A percentile compares a stretch with the other conserved stretches of the same genome.
Evolutionary conservation across 2,113 vertebrate genomes (phyloP).

Genomic region (Lepus americanus): DNA sequence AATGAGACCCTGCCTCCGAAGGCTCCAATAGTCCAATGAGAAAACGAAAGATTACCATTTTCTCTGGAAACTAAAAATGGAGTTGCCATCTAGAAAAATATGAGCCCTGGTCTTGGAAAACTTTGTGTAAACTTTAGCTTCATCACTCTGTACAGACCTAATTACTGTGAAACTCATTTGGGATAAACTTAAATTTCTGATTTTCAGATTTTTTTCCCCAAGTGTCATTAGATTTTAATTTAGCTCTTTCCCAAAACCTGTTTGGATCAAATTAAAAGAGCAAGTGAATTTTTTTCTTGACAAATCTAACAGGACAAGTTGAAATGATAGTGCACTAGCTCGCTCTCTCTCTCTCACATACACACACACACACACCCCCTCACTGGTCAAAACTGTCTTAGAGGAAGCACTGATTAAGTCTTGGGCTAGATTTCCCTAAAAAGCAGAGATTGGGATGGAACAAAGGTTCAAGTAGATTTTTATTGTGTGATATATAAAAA

Average conservation of each 20-base stretch:
- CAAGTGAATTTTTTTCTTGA: slow-evolving; percentile 35
- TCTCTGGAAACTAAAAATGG: neutral
- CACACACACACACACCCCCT: neutral
- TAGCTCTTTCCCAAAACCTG: neutral
- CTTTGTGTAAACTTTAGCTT: slow-evolving; percentile 5
- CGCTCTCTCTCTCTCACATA: neutral
- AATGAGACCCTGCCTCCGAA: neutral
- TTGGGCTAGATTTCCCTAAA: neutral
- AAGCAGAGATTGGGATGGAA: neutral
- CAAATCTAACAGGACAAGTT: neutral
- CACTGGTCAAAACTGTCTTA: neutral
- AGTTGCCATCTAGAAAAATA: neutral
- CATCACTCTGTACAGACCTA: neutral
- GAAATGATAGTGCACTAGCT: neutral
- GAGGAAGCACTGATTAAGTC: neutral
- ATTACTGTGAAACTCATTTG: neutral
- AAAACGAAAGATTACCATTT: neutral
- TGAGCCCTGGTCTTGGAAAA: neutral
- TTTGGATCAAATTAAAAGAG: slow-evolving; percentile 38
- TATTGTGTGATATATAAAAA: neutral
- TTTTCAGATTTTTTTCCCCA: neutral
- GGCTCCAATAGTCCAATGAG: neutral
- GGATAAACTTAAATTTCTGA: neutral
- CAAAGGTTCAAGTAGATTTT: neutral
- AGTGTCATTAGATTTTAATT: slow-evolving; percentile 37